A percentile compares a stretch with the other conserved stretches of the same genome.
phyloP scores from a whole-genome alignment of 2,113 vertebrate species.

The Sander vitreus region DNA sequence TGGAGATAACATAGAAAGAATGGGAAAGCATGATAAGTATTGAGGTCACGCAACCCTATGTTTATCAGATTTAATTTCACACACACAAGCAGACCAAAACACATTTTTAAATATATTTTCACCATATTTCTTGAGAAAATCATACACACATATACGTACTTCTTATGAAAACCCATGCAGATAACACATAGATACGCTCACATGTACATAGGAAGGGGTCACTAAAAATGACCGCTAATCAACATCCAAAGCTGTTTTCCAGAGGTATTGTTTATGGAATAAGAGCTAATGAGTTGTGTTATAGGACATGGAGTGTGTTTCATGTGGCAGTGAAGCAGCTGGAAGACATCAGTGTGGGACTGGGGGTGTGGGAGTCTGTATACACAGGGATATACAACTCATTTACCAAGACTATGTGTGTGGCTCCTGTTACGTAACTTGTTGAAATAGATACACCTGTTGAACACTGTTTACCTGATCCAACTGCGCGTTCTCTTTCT shows the following conservation, averaged over 20 bases:
- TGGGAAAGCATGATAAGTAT: background rate
- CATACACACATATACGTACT: background rate
- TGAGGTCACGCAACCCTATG: background rate
- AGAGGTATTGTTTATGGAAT: constrained; percentile 62
- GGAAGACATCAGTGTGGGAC: constrained; percentile 67
- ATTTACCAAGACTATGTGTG: constrained; percentile 43
- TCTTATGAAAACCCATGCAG: background rate
- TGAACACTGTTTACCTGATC: constrained; percentile 60
- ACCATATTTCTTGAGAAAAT: background rate
- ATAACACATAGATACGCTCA: background rate
- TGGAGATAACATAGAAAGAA: background rate
- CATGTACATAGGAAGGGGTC: background rate
- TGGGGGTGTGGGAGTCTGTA: constrained; percentile 49
- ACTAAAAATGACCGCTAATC: constrained; percentile 8
- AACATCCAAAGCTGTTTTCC: constrained; percentile 1
- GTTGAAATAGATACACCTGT: constrained; percentile 67
- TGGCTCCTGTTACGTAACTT: constrained; percentile 58
- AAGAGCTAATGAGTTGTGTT: constrained; percentile 60
- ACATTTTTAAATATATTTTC: background rate
- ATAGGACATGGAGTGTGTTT: constrained; percentile 53
- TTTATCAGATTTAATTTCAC: constrained; percentile 5
- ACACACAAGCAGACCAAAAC: background rate
- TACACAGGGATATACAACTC: constrained; percentile 56
- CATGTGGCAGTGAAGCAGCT: constrained; percentile 69
- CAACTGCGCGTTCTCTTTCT: constrained; percentile 35